Conservation (phyloP, 2,797 vertebrate genomes). For the Sebastes itinus region DNA sequence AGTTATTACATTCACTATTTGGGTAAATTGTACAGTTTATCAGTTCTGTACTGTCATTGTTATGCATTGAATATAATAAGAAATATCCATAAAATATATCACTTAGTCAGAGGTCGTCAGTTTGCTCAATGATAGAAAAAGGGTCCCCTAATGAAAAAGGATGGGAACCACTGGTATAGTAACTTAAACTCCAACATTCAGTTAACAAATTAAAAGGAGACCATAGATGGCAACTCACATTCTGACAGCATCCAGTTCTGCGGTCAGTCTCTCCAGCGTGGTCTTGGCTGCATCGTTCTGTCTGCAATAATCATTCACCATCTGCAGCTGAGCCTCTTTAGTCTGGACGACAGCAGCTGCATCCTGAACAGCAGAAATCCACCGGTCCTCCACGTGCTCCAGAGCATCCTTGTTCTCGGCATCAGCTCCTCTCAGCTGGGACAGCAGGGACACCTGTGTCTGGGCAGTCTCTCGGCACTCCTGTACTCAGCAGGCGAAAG, state of each 20-base stretch:
- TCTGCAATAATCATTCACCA: constrained; percentile 82
- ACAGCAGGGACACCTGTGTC: constrained; percentile 72
- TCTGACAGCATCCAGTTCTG: constrained; percentile 83
- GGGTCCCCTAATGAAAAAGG: no score
- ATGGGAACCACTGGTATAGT: no score
- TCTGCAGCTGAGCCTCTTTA: constrained; percentile 83
- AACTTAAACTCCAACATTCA: background rate
- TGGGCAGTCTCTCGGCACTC: constrained; percentile 77
- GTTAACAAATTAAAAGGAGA: background rate
- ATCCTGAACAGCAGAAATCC: constrained; percentile 82
- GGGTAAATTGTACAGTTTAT: no score
- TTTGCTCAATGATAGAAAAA: no score
- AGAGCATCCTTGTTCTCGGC: constrained; percentile 33
- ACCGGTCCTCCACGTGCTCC: constrained; percentile 62
- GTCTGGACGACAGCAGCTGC: constrained; percentile 77
- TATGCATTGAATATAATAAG: no score
- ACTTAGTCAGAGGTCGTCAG: no score
- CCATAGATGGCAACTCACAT: constrained; percentile 79
- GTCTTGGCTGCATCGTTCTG: constrained; percentile 72
- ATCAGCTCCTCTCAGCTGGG: constrained; percentile 41
- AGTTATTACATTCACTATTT: no score
- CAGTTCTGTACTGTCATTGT: no score
- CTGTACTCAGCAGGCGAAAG: constrained; percentile 56
- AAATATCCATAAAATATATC: no score
- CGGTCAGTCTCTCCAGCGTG: constrained; percentile 76